Base-by-base conservation (phyloP, 1,140 invertebrate genomes). In the Pseudomyrmex flavicornis region DNA sequence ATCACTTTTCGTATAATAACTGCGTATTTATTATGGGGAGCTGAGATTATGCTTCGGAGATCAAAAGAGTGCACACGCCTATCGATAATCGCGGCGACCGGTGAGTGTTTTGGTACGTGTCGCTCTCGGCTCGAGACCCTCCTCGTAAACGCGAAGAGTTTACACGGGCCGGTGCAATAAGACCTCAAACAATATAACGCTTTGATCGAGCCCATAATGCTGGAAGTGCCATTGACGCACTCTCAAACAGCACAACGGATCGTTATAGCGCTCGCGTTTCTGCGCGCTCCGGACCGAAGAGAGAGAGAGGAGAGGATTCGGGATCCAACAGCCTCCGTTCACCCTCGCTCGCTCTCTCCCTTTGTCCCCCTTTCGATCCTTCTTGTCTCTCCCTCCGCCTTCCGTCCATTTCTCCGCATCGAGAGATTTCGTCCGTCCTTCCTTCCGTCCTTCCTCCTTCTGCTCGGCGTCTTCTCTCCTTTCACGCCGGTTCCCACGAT, bases 151-250 rank as follows among this genome's bases (percentile, higher is more conserved):
- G 89, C 86, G 82, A 73, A 84, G 76, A 70, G 84, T 73, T 87
- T 89, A 83, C 85, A 90, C 88, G 84, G 35, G 90, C 88, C 89
- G 84, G 90, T 88, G 88, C 85, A 91, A 86, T 89, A 82, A 90
- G 85, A 88, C 82, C 82, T 90, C 86, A 87, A 59, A 76, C 79
- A 84, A 84, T 87, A 91, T 88, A 92, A 89, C 91, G 86, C 77
- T 91, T 89, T 92, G 89, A 91, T 88, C 91, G 89, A 84, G 90
- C 80, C 79, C 88, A 80, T 73, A 61, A 84, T 62, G 54, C 63
- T 68, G 50, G 52, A 80, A 80, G 68, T 44, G 65, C 75, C 77
- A 72, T 74, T 89, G 76, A 76, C 86, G 77, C 58, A 72, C 59
- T 69, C 68, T 46, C 52, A 59, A 62, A 5, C 82, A 75, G 69